Evolutionary conservation across 2,888 invertebrate genomes (phyloP).

Genomic region (Pemphredon lugubris): DNA sequence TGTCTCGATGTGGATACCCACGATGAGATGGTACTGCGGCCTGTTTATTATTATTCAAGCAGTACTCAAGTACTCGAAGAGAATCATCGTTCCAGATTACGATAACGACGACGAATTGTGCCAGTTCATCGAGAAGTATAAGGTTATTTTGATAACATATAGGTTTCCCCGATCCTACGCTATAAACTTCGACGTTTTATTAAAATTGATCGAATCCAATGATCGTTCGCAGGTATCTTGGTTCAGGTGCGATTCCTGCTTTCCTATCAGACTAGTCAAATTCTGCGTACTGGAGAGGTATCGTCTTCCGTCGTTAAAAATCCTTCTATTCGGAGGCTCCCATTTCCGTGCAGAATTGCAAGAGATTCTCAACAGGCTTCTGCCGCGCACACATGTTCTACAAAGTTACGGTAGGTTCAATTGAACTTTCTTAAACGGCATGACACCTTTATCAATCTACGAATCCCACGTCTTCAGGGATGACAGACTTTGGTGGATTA

Average conservation of each 20-base stretch:
- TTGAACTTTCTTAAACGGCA: too few species aligned
- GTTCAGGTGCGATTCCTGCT: slow-evolving; percentile 60
- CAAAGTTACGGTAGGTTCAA: slow-evolving; percentile 66
- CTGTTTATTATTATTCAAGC: slow-evolving; percentile 33
- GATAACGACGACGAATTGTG: slow-evolving; percentile 39
- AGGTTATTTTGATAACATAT: slow-evolving; percentile 32
- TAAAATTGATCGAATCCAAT: background rate
- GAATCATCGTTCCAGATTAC: slow-evolving; percentile 53
- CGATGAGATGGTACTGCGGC: slow-evolving; percentile 63
- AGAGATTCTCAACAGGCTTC: slow-evolving; percentile 34
- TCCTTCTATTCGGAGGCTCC: slow-evolving; percentile 62
- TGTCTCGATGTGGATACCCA: slow-evolving; percentile 52
- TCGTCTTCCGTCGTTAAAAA: slow-evolving; percentile 60
- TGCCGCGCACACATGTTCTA: slow-evolving; percentile 56
- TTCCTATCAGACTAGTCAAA: slow-evolving; percentile 59
- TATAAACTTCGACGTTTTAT: background rate
- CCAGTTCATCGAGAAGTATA: slow-evolving; percentile 56
- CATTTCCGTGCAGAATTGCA: slow-evolving; percentile 60
- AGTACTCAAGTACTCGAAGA: slow-evolving; percentile 30
- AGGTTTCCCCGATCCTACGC: background rate
- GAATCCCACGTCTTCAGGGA: slow-evolving; percentile 25
- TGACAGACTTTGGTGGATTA: slow-evolving; percentile 50
- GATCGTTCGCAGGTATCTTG: slow-evolving; percentile 56
- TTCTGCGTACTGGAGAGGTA: slow-evolving; percentile 57
- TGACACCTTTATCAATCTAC: background rate